Evolutionary conservation across 2,888 invertebrate species (phyloP).

Genomic region (Stegophylla sp.): DNA sequence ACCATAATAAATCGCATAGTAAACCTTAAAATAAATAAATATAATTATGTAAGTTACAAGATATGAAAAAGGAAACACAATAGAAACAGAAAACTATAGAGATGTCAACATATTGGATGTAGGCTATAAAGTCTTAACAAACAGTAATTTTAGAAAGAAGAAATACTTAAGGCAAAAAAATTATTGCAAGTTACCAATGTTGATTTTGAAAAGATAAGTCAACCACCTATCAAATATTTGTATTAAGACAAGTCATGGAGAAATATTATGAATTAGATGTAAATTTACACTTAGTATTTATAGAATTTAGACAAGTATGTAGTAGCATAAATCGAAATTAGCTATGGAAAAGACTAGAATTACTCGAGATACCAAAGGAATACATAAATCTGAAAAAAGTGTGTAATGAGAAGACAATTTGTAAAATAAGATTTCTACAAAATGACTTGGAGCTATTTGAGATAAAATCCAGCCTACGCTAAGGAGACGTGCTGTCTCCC

Average conservation of each 20-base stretch:
- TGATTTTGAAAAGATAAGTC: not conserved
- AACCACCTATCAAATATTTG: conserved; percentile 10
- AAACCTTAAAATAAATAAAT: conserved; percentile 70
- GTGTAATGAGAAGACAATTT: no score
- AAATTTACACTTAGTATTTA: no score
- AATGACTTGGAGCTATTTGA: no score
- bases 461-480: no score
- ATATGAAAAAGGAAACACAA: no score
- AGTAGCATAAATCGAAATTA: not conserved
- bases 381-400: conserved; percentile 14
- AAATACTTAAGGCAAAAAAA: conserved; percentile 2
- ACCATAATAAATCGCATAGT: conserved; percentile 96
- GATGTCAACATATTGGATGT: no score
- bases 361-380: conserved; percentile 12
- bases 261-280: not conserved
- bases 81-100: no score
- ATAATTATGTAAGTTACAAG: no score
- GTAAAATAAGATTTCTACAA: no score
- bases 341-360: conserved; percentile 12
- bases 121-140: no score
- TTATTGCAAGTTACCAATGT: conserved; percentile 19
- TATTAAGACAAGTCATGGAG: conserved; percentile 7
- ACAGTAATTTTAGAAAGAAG: conserved; percentile 18
- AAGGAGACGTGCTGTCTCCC: no score
- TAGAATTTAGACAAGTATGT: no score